Base-by-base conservation (phyloP, 2,888 invertebrate species). In the Neuroscelio doddi region DNA sequence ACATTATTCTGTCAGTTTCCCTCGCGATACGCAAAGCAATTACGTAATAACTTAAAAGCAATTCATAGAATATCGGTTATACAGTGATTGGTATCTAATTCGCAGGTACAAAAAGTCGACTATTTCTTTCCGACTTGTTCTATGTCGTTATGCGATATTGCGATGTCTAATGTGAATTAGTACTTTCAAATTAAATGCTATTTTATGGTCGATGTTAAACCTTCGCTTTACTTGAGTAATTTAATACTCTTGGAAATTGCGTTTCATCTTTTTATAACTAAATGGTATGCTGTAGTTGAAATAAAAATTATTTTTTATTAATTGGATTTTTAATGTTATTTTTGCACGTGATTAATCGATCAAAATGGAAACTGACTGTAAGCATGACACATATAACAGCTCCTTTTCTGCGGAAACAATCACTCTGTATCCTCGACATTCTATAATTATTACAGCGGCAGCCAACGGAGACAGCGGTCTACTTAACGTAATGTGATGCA, bases 391-490 rank as follows among this genome's bases (percentile, higher is more conserved):
- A 24, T 14, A 9, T n/a, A 24, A 17, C 24, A 47, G 21, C 21
- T 10, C 34, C 27, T 34, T 47, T 34, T 27, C 47, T 44, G 27
- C 27, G 30, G 49, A 41, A 47, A 56, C 24, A 46, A 27, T 47
- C 27, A 17, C 15, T 14, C 27, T 36, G 14, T 42, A 34, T 52
- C 26, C 42, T 52, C 34, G 38, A 41, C 34, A 61, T 47, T 49
- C 36, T 36, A 44, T 52, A 44, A 61, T 61, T 56, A 65, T 49
- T 46, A 55, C 47, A 34, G 17, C 29, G 29, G 29, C 14, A 24
- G 14, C 24, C 15, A 15, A 39, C 16, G 21, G 52, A 42, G 52
- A 64, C 38, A 55, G 46, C 26, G 46, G 47, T 64, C 51, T 61
- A 58, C 52, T 63, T 63, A 21, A 27, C 26, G 24, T 30, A 4